Percentiles rank a stretch among this genome's conserved stretches.
phyloP scores from a whole-genome alignment of 2,888 invertebrate species.

The Caenorhabditis uteleia region DNA sequence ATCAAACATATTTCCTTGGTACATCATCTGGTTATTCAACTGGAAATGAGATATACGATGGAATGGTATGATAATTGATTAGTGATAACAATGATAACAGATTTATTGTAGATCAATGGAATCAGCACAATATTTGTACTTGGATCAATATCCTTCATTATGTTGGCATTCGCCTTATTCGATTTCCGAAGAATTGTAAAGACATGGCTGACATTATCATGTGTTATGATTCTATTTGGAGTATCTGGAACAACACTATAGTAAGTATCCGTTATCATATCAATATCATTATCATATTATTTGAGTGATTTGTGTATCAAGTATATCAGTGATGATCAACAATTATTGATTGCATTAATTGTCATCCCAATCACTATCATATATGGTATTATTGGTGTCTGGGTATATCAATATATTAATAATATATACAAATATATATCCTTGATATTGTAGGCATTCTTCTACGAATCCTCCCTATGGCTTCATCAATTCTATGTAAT shows the following conservation, averaged over 20 bases:
- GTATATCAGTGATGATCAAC: slow-evolving; percentile 12
- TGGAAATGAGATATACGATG: slow-evolving; percentile 49
- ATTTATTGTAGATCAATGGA: slow-evolving; percentile 50
- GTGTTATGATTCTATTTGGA: slow-evolving; percentile 52
- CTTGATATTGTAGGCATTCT: no score
- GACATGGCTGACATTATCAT: slow-evolving; percentile 52
- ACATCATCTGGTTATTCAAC: slow-evolving; percentile 35
- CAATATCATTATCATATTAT: background rate
- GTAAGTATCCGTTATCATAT: slow-evolving; percentile 8
- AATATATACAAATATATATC: no score
- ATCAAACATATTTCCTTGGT: slow-evolving; percentile 41
- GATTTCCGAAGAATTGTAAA: slow-evolving; percentile 51
- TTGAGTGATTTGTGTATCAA: slow-evolving; percentile 12
- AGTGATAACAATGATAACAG: background rate
- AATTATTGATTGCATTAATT: no score
- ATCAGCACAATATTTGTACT: slow-evolving; percentile 46
- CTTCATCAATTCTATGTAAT: slow-evolving; percentile 58
- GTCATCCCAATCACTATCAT: slow-evolving; percentile 2
- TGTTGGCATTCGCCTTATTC: slow-evolving; percentile 56
- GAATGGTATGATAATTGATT: slow-evolving; percentile 33
- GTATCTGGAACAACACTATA: slow-evolving; percentile 47
- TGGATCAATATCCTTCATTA: slow-evolving; percentile 52
- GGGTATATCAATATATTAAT: no score
- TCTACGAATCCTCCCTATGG: slow-evolving; percentile 27
- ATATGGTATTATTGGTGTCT: slow-evolving; percentile 18